Evolutionary conservation across 1,140 invertebrate genomes (phyloP).

Genomic region (Euschistus heros): DNA sequence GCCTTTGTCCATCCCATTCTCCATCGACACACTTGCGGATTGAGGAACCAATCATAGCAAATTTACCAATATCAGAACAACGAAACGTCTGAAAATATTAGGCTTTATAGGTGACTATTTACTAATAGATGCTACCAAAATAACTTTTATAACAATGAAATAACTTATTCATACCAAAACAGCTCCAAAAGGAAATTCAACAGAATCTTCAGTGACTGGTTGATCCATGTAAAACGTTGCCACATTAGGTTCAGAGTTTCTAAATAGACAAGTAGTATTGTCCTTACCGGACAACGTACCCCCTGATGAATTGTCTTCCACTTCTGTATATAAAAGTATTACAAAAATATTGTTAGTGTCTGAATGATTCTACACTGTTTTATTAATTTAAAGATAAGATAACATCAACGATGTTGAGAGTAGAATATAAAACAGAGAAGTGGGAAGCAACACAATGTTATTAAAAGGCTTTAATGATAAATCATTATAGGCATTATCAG

Average conservation of each 20-base stretch:
- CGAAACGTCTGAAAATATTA: conserved; percentile 35
- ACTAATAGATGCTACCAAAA: background rate
- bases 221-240: conserved; percentile 69
- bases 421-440: too few species aligned
- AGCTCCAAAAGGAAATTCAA: conserved; percentile 63
- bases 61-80: conserved; percentile 72
- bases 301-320: background rate
- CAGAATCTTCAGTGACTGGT: conserved; percentile 57
- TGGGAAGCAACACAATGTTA: too few species aligned
- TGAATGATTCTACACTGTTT: too few species aligned
- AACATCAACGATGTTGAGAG: too few species aligned
- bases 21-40: conserved; percentile 57
- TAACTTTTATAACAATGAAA: too few species aligned
- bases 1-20: conserved; percentile 65
- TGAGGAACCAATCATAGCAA: conserved; percentile 45
- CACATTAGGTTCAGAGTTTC: conserved; percentile 64
- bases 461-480: too few species aligned
- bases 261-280: conserved; percentile 62
- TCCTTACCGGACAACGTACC: conserved; percentile 36
- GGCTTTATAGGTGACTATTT: background rate
- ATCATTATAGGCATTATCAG: too few species aligned
- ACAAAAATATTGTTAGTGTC: too few species aligned
- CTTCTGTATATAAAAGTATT: background rate
- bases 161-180: conserved; percentile 44
- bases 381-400: too few species aligned